Conservation (phyloP, 2,888 invertebrate species). For the Hypselothyrea guttata region DNA sequence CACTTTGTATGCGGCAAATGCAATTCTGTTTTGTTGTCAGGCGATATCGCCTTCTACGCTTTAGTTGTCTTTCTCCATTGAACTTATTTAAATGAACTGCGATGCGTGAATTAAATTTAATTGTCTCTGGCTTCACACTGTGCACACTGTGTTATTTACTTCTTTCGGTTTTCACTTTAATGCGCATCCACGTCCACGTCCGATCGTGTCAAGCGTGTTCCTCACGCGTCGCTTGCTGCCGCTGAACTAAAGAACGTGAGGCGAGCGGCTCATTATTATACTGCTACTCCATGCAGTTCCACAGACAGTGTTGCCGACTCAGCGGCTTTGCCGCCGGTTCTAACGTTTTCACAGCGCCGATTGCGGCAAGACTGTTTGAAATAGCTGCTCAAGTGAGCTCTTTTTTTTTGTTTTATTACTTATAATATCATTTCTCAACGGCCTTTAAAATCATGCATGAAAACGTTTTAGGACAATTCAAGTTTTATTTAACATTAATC, state of each 20-base stretch:
- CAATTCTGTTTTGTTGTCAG: constrained; percentile 36
- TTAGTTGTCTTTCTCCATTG: constrained; percentile 57
- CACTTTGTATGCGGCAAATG: constrained; percentile 24
- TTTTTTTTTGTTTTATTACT: too few species aligned
- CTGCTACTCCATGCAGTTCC: too few species aligned
- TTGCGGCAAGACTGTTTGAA: too few species aligned
- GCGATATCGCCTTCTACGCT: constrained; percentile 39
- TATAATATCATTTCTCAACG: too few species aligned
- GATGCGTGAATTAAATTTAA: constrained; percentile 69
- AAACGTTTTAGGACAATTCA: too few species aligned
- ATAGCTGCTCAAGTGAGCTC: too few species aligned
- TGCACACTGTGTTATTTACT: constrained; percentile 63
- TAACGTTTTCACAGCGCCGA: too few species aligned
- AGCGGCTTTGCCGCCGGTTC: too few species aligned
- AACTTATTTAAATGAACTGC: constrained; percentile 72
- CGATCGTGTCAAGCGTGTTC: constrained; percentile 26
- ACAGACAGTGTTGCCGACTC: too few species aligned
- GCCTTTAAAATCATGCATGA: too few species aligned
- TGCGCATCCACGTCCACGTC: constrained; percentile 17
- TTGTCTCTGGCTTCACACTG: constrained; percentile 46
- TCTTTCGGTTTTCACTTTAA: constrained; percentile 52
- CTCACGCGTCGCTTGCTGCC: constrained; percentile 56
- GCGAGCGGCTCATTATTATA: constrained; percentile 61
- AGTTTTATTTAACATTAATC: too few species aligned
- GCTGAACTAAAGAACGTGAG: constrained; percentile 63